These are phyloP conservation scores for Griposia aprilina DNA, from an alignment of 2,888 invertebrate species.

Conservation along the genomic window DNA sequence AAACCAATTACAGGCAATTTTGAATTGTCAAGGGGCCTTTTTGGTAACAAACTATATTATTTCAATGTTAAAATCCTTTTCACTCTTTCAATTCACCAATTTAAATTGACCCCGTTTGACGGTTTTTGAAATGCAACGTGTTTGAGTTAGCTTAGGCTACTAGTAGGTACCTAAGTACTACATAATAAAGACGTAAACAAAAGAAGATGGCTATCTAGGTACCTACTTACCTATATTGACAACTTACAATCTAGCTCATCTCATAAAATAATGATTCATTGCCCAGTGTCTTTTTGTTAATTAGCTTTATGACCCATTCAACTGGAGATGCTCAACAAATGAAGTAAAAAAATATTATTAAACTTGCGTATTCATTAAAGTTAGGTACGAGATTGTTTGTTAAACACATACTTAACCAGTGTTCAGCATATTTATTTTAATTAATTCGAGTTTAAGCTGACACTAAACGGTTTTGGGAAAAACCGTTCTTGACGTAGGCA, in stretches of 20 bases:
- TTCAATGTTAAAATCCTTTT: no score
- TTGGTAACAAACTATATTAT: no score
- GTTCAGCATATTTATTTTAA: slow-evolving; percentile 29
- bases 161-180: neutral
- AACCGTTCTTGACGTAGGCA: slow-evolving; percentile 20
- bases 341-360: neutral
- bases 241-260: neutral
- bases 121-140: neutral
- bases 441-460: slow-evolving; percentile 33
- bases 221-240: no score
- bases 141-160: no score
- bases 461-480: slow-evolving; percentile 21
- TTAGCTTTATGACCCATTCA: neutral
- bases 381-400: slow-evolving; percentile 29
- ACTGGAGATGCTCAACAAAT: neutral
- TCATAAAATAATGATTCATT: neutral
- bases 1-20: no score
- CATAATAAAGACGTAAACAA: neutral
- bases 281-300: slow-evolving; percentile 8
- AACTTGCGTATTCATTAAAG: neutral
- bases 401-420: slow-evolving; percentile 20
- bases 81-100: no score
- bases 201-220: neutral
- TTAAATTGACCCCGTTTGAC: no score
- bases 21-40: no score